Evolutionary conservation across 2,113 vertebrate genomes (phyloP).

Genomic region (Trichechus manatus): DNA sequence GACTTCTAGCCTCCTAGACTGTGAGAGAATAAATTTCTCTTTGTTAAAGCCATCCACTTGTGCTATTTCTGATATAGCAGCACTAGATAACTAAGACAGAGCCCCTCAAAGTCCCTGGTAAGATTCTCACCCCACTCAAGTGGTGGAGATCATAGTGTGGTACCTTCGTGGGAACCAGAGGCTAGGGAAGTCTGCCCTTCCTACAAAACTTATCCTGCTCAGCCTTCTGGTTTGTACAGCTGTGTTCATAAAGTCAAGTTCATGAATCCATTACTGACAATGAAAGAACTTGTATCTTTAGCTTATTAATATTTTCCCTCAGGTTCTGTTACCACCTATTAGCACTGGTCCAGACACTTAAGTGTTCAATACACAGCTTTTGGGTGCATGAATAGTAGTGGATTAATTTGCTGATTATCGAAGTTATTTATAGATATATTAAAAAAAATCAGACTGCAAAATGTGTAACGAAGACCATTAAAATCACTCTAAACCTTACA

Average conservation of each 20-base stretch:
- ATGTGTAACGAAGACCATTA: background rate
- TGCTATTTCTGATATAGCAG: too few relatives aligned
- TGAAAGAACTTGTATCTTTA: constrained; percentile 23
- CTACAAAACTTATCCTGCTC: background rate
- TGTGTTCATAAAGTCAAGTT: constrained; percentile 39
- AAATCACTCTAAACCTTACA: background rate
- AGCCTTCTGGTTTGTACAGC: constrained; percentile 48
- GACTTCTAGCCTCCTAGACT: too few relatives aligned
- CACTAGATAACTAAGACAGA: too few relatives aligned
- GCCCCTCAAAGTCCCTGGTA: constrained; percentile 54
- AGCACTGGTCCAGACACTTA: background rate
- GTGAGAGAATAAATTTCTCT: too few relatives aligned
- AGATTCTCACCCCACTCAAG: constrained; percentile 30
- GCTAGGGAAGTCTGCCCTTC: constrained; percentile 2
- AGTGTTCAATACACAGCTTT: constrained; percentile 7
- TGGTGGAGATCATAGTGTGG: background rate
- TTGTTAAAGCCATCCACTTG: too few relatives aligned
- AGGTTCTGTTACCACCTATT: background rate
- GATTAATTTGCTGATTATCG: background rate
- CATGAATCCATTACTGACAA: constrained; percentile 43
- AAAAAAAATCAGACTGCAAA: constrained; percentile 21
- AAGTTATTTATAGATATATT: background rate
- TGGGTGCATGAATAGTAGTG: background rate
- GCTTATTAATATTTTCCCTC: constrained; percentile 32
- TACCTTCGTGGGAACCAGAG: background rate